These are phyloP conservation scores for Tenebrosternarchus preto DNA, from an alignment of 2,113 vertebrate species.

Conservation along the genomic window DNA sequence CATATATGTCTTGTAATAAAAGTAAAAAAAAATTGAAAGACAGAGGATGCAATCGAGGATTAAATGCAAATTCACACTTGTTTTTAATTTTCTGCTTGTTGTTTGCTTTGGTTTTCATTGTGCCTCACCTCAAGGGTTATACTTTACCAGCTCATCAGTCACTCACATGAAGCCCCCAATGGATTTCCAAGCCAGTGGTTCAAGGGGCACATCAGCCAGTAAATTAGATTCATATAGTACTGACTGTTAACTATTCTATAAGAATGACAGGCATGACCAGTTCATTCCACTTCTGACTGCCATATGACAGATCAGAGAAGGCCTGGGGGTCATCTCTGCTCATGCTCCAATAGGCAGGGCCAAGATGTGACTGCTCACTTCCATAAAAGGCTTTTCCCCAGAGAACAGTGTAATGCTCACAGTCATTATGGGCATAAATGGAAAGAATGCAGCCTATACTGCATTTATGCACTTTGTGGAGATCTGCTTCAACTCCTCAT, in stretches of 20 bases:
- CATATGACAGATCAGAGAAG: conserved; percentile 27
- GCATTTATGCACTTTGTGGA: conserved; percentile 9
- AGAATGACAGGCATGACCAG: conserved; percentile 22
- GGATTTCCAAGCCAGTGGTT: neutral
- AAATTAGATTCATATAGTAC: neutral
- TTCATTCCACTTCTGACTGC: neutral
- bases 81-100: too few relatives aligned
- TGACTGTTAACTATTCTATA: conserved; percentile 7
- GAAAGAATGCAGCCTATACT: conserved; percentile 45
- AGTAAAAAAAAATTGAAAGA: too few relatives aligned
- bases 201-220: neutral
- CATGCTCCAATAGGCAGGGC: conserved; percentile 3
- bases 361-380: neutral
- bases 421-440: conserved; percentile 32
- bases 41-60: too few relatives aligned
- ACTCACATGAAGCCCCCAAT: neutral
- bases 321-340: conserved; percentile 13
- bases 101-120: too few relatives aligned
- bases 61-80: too few relatives aligned
- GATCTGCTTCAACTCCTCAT: conserved; percentile 19
- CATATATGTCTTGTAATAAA: too few relatives aligned
- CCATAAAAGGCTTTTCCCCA: conserved; percentile 39
- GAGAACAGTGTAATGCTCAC: conserved; percentile 4
- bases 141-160: neutral
- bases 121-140: neutral